Conservation (phyloP, 1,140 invertebrate species). For the Hyles euphorbiae region DNA sequence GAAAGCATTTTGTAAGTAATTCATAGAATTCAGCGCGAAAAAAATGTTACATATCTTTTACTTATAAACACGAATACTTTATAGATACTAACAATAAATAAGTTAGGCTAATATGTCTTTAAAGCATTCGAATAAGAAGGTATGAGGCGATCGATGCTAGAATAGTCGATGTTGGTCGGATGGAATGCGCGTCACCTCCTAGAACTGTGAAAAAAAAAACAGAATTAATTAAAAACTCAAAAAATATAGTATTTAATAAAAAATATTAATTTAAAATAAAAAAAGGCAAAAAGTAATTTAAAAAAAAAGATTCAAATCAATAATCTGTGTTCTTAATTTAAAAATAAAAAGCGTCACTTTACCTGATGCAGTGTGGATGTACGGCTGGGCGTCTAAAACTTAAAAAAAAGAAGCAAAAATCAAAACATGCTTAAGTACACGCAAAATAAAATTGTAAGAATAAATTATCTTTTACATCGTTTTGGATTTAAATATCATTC, state of each 20-base stretch:
- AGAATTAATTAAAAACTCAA: no score
- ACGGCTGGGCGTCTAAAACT: conserved; percentile 44
- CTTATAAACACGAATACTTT: conserved; percentile 25
- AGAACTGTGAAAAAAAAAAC: conserved; percentile 45
- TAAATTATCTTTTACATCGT: not conserved
- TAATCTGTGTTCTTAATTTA: no score
- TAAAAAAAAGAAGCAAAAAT: conserved; percentile 31
- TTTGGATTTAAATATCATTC: not conserved
- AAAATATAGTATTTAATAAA: no score
- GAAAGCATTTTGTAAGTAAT: no score
- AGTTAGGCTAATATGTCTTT: conserved; percentile 39
- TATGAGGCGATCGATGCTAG: conserved; percentile 45
- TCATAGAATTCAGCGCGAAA: not conserved
- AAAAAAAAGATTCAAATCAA: no score
- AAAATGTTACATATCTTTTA: conserved; percentile 1
- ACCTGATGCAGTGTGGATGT: conserved; percentile 54
- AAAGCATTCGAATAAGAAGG: conserved; percentile 58
- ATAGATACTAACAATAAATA: conserved; percentile 53
- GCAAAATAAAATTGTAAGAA: conserved; percentile 1
- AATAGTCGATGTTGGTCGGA: conserved; percentile 23
- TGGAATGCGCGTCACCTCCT: conserved; percentile 29
- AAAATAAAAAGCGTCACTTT: conserved; percentile 20
- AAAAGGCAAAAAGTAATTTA: no score
- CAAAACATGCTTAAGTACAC: conserved; percentile 19
- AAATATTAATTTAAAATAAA: no score